Evolutionary conservation across 2,888 invertebrate species (phyloP).

Genomic region (Scaptomyza parva): DNA sequence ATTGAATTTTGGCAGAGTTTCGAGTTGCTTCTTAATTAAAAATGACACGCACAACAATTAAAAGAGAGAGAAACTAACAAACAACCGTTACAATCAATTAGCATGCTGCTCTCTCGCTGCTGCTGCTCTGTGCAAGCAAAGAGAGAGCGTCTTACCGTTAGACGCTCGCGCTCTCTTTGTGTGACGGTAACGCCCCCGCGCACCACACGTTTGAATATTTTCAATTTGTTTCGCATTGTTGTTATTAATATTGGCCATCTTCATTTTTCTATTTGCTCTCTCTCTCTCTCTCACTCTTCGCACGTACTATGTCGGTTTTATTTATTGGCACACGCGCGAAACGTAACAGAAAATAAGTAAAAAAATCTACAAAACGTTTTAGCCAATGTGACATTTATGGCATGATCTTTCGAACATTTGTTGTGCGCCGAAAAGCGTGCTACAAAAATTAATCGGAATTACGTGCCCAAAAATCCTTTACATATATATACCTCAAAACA

Average conservation of each 20-base stretch:
- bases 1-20: slow-evolving; percentile 32
- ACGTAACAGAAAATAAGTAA: slow-evolving; percentile 6
- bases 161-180: not conserved
- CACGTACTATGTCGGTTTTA: slow-evolving; percentile 68
- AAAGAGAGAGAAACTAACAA: slow-evolving; percentile 1
- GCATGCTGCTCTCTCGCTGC: not conserved
- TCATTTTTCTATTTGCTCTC: slow-evolving; percentile 27
- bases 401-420: slow-evolving; percentile 17
- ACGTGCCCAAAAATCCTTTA: not conserved
- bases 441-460: slow-evolving; percentile 19
- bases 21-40: slow-evolving; percentile 54
- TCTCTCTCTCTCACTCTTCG: slow-evolving; percentile 7
- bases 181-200: slow-evolving; percentile 40
- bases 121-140: too few species aligned
- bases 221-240: slow-evolving; percentile 28
- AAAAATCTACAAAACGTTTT: slow-evolving; percentile 30
- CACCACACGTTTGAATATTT: slow-evolving; percentile 56
- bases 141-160: not conserved
- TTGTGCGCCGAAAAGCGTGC: slow-evolving; percentile 44
- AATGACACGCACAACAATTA: slow-evolving; percentile 47
- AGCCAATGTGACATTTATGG: slow-evolving; percentile 8
- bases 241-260: slow-evolving; percentile 22
- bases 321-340: slow-evolving; percentile 73
- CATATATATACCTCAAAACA: too few species aligned
- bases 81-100: not conserved